phyloP scores from a whole-genome alignment of 2,797 vertebrate species.

The Pseudochirops cupreus region DNA sequence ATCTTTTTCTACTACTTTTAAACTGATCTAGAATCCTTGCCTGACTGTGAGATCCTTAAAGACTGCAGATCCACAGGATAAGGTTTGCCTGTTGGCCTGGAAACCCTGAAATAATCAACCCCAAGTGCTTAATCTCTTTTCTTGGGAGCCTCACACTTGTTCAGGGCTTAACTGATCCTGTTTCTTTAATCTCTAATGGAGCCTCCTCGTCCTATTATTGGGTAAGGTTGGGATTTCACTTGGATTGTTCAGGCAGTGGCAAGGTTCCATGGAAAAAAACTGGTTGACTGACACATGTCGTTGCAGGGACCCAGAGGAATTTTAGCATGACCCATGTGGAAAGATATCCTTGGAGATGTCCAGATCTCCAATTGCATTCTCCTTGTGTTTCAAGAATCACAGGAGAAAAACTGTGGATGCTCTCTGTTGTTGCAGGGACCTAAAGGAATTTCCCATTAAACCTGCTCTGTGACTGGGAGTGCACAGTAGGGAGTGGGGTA shows the following conservation, averaged over 20 bases:
- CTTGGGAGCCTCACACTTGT: not conserved
- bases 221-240: not conserved
- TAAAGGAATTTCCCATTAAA: not conserved
- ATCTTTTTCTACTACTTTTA: not conserved
- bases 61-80: not conserved
- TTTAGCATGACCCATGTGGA: not conserved
- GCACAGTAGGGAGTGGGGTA: not conserved
- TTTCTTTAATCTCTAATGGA: not conserved
- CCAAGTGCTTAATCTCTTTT: not conserved
- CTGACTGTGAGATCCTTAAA: not conserved
- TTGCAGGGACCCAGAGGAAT: not conserved
- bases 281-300: not conserved
- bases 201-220: not conserved
- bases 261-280: not conserved
- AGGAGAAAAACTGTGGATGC: not conserved
- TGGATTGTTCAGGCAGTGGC: not conserved
- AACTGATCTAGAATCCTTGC: not conserved
- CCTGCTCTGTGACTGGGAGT: not conserved
- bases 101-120: not conserved
- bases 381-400: not conserved
- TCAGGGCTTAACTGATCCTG: not conserved
- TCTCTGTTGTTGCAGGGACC: not conserved
- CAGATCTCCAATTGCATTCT: not conserved
- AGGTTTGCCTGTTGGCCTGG: not conserved
- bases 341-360: not conserved